phyloP scores from a whole-genome alignment of 2,888 invertebrate genomes.

The Tetramorium bicarinatum region DNA sequence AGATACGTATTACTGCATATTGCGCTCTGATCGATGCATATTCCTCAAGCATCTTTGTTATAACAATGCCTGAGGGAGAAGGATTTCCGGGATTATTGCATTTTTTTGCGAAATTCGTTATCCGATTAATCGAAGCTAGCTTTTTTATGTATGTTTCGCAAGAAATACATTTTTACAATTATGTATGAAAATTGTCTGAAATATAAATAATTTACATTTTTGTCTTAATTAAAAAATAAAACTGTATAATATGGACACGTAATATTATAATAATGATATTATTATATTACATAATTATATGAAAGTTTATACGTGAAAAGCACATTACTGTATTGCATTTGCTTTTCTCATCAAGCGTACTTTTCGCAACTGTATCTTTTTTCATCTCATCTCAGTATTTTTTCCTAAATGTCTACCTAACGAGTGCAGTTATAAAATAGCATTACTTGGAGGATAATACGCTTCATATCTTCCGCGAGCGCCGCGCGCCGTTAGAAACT shows the following conservation, averaged over 20 bases:
- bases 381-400: conserved; percentile 17
- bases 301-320: background rate
- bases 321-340: background rate
- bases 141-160: background rate
- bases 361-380: background rate
- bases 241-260: background rate
- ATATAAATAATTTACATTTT: background rate
- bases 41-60: conserved; percentile 19
- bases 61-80: background rate
- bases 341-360: background rate
- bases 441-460: conserved; percentile 47
- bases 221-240: background rate
- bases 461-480: conserved; percentile 11
- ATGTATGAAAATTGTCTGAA: background rate
- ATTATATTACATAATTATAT: background rate
- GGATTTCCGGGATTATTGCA: background rate
- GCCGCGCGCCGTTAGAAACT: conserved; percentile 22
- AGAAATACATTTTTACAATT: background rate
- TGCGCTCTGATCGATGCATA: conserved; percentile 14
- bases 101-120: conserved; percentile 24
- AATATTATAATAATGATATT: background rate
- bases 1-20: conserved; percentile 18
- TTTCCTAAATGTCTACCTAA: conserved; percentile 31
- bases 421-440: conserved; percentile 44
- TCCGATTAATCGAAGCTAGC: conserved; percentile 13